Evolutionary conservation across 2,797 vertebrate species (phyloP), one percentile per base, ranked within the genome.

Genomic region (Typhlichthys subterraneus): DNA sequence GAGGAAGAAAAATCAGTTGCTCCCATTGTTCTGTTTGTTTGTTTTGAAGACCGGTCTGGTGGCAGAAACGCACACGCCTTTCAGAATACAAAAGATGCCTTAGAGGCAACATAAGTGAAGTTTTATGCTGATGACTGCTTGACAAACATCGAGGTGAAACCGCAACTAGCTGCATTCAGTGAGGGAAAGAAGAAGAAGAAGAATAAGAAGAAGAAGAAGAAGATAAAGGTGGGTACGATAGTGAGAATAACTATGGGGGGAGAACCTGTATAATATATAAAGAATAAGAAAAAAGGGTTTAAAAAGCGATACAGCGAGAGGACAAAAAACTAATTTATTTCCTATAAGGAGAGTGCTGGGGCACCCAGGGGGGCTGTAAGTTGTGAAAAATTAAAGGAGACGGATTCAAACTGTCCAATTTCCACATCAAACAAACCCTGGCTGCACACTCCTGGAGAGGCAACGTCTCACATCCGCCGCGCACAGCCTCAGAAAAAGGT

Each of bases 311-410:
- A 61, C 63, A 79, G 70, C 45, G 69, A 73, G 81, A 76, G 67
- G 69, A 70, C 67, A 75, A 92, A 91, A 87, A 90, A 81, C 91
- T 93, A 92, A 91, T 92, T 89, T 90, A 92, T 91, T 94, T 95
- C 93, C 85, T 92, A 94, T 94, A 93, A 95, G 94, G 94, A 94
- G 92, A 94, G 88, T 91, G 93, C 91, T 29, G 92, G 84, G 88
- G 88, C 92, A 94, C 95, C 92, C 94, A 83, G 93, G 94, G 95
- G 95, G 93, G 94, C 88, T 94, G 94, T 94, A 95, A 94, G 94
- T 96, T 95, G 95, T 99, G 95, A 98, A 99, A 98, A 99, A 99
- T 98, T 99, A 97, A 99, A 98, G 94, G 95, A 94, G 96, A 97
- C 93, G 94, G 95, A 97, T 97, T 98, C 96, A 99, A 98, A 98